Base-by-base conservation (phyloP, 2,797 vertebrate genomes). In the Falco biarmicus region DNA sequence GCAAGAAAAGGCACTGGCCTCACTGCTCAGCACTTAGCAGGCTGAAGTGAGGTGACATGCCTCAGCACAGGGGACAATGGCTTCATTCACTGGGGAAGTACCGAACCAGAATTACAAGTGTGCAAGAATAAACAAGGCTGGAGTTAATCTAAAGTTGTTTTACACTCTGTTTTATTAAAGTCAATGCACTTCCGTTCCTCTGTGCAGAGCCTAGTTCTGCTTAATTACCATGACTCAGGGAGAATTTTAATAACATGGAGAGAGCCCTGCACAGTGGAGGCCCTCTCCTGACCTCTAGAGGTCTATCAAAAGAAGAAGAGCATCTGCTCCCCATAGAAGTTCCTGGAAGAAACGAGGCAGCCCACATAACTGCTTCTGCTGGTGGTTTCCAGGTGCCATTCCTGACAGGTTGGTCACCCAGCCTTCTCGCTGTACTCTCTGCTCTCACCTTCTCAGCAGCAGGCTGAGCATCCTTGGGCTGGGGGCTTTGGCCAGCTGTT, bases 271-370 rank as follows among this genome's bases (percentile, higher is more conserved):
- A 53, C 87, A 95, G 68, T 2, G 31, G 95, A 98, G 97, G 98
- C 89, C 97, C 98, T 98, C 98, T 98, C 96, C 98, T 98, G 98
- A 98, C 98, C 98, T 98, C 98, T 98, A 98, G 97, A 98, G 98
- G 98, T 97, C 96, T 94, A 81, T 61, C 34, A 53, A 59, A 90
- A 95, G 78, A 97, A 96, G 64, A 57, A 54, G 75, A 93, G 50
- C 48, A 15, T 25, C 73, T 45, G 43, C 63, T 89, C 53, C 66
- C 73, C 2, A 3, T 3, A 57, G 41, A 93, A 89, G 47, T 32
- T 71, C 60, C 56, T 16, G 31, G 39, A 65, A 47, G 43, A 57
- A 37, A 56, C 3, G 32, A 82, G 13, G 29, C 64, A 71, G 32
- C 26, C 56, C 39, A 51, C 25, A 34, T 60, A 85, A 41, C 21